A percentile compares a stretch with the other conserved stretches of the same genome.
Evolutionary conservation across 1,140 invertebrate species (phyloP).

Genomic region (Ditylenchus dipsaci): DNA sequence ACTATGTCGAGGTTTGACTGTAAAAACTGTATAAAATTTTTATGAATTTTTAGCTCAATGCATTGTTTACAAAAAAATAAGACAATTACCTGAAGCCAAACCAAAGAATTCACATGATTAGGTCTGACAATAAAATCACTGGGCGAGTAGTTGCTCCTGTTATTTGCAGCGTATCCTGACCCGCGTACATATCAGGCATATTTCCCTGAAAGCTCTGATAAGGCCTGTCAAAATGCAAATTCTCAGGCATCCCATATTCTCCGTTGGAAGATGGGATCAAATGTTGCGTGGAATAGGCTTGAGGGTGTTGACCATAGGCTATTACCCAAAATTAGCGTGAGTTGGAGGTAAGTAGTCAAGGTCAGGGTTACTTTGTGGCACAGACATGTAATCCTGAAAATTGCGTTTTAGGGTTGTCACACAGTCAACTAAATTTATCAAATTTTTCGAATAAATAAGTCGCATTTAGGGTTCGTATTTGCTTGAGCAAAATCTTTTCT

Average conservation of each 20-base stretch:
- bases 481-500: too few species aligned
- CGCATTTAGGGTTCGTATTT: too few species aligned
- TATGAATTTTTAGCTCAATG: too few species aligned
- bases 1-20: too few species aligned
- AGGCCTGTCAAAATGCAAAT: slow-evolving; percentile 32
- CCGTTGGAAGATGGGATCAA: slow-evolving; percentile 10
- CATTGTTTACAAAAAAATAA: too few species aligned
- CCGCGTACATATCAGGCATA: slow-evolving; percentile 25
- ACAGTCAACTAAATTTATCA: too few species aligned
- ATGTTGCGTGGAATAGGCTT: slow-evolving; percentile 8
- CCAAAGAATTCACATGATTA: too few species aligned
- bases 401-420: neutral
- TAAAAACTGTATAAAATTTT: too few species aligned
- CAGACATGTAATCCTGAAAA: slow-evolving; percentile 47
- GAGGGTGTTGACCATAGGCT: slow-evolving; percentile 13
- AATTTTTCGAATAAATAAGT: too few species aligned
- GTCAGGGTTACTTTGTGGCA: slow-evolving; percentile 52
- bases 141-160: neutral
- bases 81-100: too few species aligned
- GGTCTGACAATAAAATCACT: neutral
- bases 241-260: slow-evolving; percentile 18
- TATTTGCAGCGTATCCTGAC: neutral
- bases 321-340: slow-evolving; percentile 1
- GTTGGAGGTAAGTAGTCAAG: slow-evolving; percentile 42
- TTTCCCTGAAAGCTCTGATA: slow-evolving; percentile 30